These are phyloP conservation scores for Limnephilus auricula DNA, from an alignment of 2,888 invertebrate species.

Conservation along the genomic window DNA sequence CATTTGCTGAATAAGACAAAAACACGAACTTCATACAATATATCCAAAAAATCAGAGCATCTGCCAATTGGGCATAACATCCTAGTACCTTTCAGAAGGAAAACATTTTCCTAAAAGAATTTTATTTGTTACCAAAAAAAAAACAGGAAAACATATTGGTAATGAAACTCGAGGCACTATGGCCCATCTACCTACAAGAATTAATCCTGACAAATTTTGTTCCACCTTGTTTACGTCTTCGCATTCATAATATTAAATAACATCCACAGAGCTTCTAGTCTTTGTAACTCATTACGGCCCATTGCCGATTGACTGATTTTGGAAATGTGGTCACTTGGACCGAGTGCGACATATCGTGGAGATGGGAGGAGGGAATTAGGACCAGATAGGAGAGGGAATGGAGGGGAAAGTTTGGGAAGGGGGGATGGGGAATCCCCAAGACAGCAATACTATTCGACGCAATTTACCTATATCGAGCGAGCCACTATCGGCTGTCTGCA, in stretches of 20 bases:
- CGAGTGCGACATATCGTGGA: constrained; percentile 4
- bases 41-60: neutral
- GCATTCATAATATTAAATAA: neutral
- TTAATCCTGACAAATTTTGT: neutral
- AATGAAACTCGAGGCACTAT: too few species aligned
- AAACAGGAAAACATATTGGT: too few species aligned
- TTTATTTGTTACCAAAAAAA: neutral
- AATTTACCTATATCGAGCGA: constrained; percentile 52
- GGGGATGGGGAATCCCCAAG: constrained; percentile 49
- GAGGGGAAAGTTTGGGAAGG: neutral
- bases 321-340: constrained; percentile 35
- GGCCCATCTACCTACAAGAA: neutral
- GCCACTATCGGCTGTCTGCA: constrained; percentile 30
- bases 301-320: neutral
- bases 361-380: neutral
- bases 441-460: constrained; percentile 49
- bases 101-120: neutral
- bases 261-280: neutral
- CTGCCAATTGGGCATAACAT: neutral
- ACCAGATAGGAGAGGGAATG: neutral
- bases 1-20: too few species aligned
- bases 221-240: neutral
- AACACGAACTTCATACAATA: neutral
- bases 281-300: neutral
- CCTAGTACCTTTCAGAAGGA: neutral